Base-by-base conservation (phyloP, 2,113 vertebrate species). In the Triplophysa tibetana region DNA sequence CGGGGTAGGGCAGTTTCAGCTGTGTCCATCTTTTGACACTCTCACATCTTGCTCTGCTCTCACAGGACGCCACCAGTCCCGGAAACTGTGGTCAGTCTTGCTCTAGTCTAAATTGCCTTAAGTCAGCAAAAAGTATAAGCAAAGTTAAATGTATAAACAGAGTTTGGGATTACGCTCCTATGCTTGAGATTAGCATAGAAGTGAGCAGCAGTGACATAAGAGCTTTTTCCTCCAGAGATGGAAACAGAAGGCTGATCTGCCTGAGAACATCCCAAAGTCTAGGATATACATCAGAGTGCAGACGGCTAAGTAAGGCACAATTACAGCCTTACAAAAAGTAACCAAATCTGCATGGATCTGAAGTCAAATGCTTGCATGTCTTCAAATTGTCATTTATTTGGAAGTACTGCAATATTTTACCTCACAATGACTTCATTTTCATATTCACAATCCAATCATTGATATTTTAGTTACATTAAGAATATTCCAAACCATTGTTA, bases 1-100 rank as follows among this genome's bases (percentile, higher is more conserved):
- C 77, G 78, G 41, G 81, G 81, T 43, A 84, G 87, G 81, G 66
- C 76, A 78, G 81, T 84, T 84, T 78, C 83, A 74, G 82, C 84
- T 77, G 70, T 82, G 81, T 83, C 83, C 84, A 75, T 74, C 81
- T 77, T 73, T 80, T 79, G 77, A 78, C 52, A 58, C 83, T 82
- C 76, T 83, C 84, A 79, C 66, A 68, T 62, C 56, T 23, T 45
- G 33, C 41, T 52, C 68, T 74, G 52, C 61, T 61, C 60, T 65
- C 63, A 52, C 12, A 56, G 82, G 62, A 29, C 3, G 17, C 52
- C 61, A 21, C n/a, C 62, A 19, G 62, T 65, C 75, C 65, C 33
- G 73, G 60, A 63, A 21, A 52, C 17, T 73, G 78, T 68, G 54
- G 41, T 62, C 82, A 72, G 61, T 45, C 68, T 45, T 62, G 74